Base-by-base conservation (phyloP, 2,797 vertebrate genomes). In the Borostomias antarcticus region DNA sequence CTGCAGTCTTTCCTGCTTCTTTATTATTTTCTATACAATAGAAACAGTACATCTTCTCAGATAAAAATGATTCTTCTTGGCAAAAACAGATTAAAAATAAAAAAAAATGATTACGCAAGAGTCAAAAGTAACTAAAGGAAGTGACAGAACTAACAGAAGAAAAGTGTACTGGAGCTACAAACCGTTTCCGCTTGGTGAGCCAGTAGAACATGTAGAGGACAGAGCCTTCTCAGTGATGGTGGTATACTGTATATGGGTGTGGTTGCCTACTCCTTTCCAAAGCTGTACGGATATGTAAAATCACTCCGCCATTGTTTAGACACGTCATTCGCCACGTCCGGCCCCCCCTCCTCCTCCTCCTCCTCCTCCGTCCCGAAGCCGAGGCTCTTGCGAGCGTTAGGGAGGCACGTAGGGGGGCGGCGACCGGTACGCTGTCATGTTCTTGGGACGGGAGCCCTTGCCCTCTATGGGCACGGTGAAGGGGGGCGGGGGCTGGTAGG, bases 341-440 rank as follows among this genome's bases (percentile, higher is more conserved):
- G n/a, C n/a, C n/a, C n/a, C n/a, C n/a, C n/a, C n/a, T n/a, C n/a
- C n/a, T n/a, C n/a, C n/a, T n/a, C n/a, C n/a, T n/a, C 69, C n/a
- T 21, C 17, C 63, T 72, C 77, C 64, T 72, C 68, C 72, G 40
- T 37, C 50, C 25, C 15, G 74, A 74, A 81, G 56, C 66, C 76
- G 85, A 87, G 86, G 85, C 85, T 66, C 75, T 74, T 75, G 76
- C 85, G 83, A 81, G 86, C 59, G 75, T 94, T 99, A 99, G 93
- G 97, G 98, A 79, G 98, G 98, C 37, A 99, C 98, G 0, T 99
- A 99, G 69, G 98, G 97, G 1, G 98, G 97, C 25, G 97, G 97
- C 47, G 97, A 98, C 93, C 96, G 93, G 92, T 99, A 98, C 0
- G 97, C 91, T 90, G 96, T 98, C 96, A 98, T 99, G 93, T 98